Evolutionary conservation across 2,888 invertebrate genomes (phyloP).

Genomic region (Agrotis clavis): DNA sequence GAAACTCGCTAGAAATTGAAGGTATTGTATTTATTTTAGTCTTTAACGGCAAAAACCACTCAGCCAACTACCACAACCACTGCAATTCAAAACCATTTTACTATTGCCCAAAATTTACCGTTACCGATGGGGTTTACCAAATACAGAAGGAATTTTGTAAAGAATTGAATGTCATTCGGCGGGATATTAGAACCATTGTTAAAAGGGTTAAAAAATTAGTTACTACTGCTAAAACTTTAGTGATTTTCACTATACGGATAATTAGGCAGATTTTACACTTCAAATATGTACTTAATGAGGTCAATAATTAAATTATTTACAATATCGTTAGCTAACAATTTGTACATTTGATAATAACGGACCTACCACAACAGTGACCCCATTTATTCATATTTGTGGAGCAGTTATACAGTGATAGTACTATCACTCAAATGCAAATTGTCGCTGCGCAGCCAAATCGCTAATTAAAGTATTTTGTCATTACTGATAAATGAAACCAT

Average conservation of each 20-base stretch:
- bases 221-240: neutral
- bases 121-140: slow-evolving; percentile 25
- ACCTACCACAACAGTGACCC: slow-evolving; percentile 80
- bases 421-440: slow-evolving; percentile 87
- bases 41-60: neutral
- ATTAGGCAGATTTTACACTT: slow-evolving; percentile 27
- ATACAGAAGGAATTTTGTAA: neutral
- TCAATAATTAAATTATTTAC: slow-evolving; percentile 52
- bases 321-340: slow-evolving; percentile 65
- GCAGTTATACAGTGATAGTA: slow-evolving; percentile 75
- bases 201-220: neutral
- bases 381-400: slow-evolving; percentile 75
- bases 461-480: slow-evolving; percentile 76
- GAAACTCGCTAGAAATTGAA: neutral
- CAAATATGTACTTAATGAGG: slow-evolving; percentile 23
- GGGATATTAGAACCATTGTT: neutral
- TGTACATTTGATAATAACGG: slow-evolving; percentile 65
- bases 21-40: no score
- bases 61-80: neutral
- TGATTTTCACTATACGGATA: neutral
- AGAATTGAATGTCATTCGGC: neutral
- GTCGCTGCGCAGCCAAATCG: slow-evolving; percentile 83
- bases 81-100: slow-evolving; percentile 3
- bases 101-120: slow-evolving; percentile 17
- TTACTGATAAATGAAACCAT: slow-evolving; percentile 58